Percentiles rank a stretch among this genome's conserved stretches.
These are phyloP conservation scores for Keiferia lycopersicella DNA, from an alignment of 2,888 invertebrate genomes.

Conservation along the genomic window DNA sequence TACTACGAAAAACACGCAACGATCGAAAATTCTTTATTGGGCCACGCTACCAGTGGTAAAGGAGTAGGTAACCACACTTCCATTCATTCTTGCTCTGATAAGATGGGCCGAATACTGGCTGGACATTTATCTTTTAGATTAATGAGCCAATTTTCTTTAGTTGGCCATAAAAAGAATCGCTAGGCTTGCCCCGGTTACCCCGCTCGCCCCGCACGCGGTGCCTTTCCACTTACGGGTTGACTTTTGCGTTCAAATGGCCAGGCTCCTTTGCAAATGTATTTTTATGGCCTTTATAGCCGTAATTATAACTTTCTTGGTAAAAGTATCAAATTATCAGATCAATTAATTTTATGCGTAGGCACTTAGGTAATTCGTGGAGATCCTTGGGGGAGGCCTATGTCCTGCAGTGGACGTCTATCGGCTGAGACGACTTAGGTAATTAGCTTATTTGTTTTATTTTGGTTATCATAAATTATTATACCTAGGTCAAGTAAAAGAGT, in stretches of 20 bases:
- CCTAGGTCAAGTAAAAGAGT: too few species aligned
- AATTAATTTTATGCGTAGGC: background rate
- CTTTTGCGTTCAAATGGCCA: slow-evolving; percentile 46
- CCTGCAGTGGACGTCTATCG: too few species aligned
- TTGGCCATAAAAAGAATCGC: slow-evolving; percentile 80
- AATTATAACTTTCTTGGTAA: slow-evolving; percentile 11
- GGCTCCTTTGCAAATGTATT: slow-evolving; percentile 1
- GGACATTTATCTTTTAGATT: slow-evolving; percentile 80
- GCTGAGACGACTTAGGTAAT: too few species aligned
- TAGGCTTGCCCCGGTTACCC: slow-evolving; percentile 59
- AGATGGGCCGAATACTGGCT: slow-evolving; percentile 78
- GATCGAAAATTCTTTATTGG: slow-evolving; percentile 42
- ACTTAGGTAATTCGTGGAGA: too few species aligned
- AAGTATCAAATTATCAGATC: background rate
- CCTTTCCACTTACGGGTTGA: slow-evolving; percentile 64
- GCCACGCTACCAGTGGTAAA: slow-evolving; percentile 51
- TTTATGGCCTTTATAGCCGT: slow-evolving; percentile 7
- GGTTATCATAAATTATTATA: too few species aligned
- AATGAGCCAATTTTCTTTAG: slow-evolving; percentile 81
- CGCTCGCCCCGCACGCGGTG: slow-evolving; percentile 45
- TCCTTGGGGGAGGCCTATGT: too few species aligned
- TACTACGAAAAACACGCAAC: slow-evolving; percentile 36
- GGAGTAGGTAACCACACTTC: slow-evolving; percentile 65
- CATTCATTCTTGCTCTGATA: slow-evolving; percentile 75
- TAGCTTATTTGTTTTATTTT: too few species aligned